phyloP scores from a whole-genome alignment of 2,113 vertebrate genomes.

The Chaetodon trifascialis region DNA sequence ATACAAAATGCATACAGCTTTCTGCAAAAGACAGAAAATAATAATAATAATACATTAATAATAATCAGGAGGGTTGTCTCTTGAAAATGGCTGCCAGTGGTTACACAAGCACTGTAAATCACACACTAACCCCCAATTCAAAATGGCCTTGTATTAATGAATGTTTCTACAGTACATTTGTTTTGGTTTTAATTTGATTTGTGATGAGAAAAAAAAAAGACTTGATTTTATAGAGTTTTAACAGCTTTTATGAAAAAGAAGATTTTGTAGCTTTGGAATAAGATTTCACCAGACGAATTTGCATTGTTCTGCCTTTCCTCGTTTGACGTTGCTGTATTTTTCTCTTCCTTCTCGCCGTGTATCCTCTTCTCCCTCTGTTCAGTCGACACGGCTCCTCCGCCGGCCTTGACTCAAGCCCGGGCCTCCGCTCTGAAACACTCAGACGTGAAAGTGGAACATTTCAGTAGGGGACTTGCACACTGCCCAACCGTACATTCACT shows the following conservation, averaged over 20 bases:
- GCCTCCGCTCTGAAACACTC: conserved; percentile 31
- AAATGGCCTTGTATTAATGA: conserved; percentile 84
- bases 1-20: conserved; percentile 35
- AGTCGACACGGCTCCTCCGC: conserved; percentile 16
- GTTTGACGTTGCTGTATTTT: conserved; percentile 6
- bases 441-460: conserved; percentile 27
- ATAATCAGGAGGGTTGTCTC: conserved; percentile 30
- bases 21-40: conserved; percentile 21
- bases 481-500: conserved; percentile 11
- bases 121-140: conserved; percentile 69
- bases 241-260: conserved; percentile 68
- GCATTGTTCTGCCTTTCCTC: conserved; percentile 39
- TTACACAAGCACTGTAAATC: conserved; percentile 72
- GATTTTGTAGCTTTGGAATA: conserved; percentile 74
- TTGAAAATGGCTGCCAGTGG: conserved; percentile 59
- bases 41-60: not conserved
- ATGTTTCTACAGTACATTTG: conserved; percentile 77
- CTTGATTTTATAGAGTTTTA: conserved; percentile 73
- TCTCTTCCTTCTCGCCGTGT: conserved; percentile 26
- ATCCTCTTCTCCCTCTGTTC: conserved; percentile 3
- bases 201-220: conserved; percentile 34
- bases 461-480: conserved; percentile 7
- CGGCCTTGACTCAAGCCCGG: conserved; percentile 9
- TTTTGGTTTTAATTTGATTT: conserved; percentile 58
- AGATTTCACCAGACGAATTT: conserved; percentile 47